Evolutionary conservation across 1,140 invertebrate genomes (phyloP), one percentile per base, ranked within the genome.

Genomic region (Bombus terrestris): DNA sequence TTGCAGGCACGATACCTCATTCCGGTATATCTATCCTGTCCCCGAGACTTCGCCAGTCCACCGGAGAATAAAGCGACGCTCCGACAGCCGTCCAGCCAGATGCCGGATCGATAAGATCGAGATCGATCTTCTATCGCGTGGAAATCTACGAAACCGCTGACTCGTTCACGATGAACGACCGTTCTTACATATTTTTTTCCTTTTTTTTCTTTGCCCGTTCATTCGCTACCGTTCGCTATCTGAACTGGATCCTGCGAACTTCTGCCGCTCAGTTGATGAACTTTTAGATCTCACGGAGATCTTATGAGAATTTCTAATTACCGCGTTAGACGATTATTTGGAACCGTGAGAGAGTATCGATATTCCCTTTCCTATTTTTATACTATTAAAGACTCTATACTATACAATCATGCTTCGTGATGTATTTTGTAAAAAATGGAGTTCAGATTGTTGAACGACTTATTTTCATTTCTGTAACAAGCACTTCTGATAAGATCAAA

Each of bases 1-100:
- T 92, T 85, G 81, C 86, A 91, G 90, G 86, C 92, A 94, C 91
- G 92, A 93, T 92, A 92, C 92, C 90, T 92, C 87, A 91, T 92
- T 92, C 89, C 77, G 73, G 86, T 87, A 80, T 90, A 77, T 35
- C 73, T 88, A 87, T 91, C 85, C 83, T 79, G 78, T 86, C 72
- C 4, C 4, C 62, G 83, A 39, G 57, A 86, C 85, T 69, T 35
- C 9, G 87, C 86, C 84, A 53, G 80, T 68, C 74, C 86, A 73
- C 84, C 75, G 81, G 22, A 35, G 57, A 71, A 74, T 85, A 81
- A 81, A 73, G 68, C 57, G 78, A 47, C 76, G 81, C 71, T 66
- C 28, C 74, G 83, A 85, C 78, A 75, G 78, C 68, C 71, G 71
- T 41, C 64, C 32, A 32, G 41, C 64, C 28, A 78, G 83, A 74